Base-by-base conservation (phyloP, 2,888 invertebrate genomes). In the Mactromeris polynyma region DNA sequence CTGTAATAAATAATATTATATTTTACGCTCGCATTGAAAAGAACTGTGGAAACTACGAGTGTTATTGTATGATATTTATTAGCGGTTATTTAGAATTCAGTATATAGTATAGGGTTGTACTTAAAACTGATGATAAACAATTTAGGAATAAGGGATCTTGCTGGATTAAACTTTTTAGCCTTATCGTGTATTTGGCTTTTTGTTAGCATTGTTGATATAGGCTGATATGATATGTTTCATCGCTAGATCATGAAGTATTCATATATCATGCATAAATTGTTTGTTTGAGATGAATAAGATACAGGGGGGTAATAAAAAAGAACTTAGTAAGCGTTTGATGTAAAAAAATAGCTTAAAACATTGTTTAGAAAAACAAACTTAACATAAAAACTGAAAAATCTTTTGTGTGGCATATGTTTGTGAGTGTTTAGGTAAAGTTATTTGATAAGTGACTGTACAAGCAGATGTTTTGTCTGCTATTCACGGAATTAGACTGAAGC, bases 391-490 rank as follows among this genome's bases (percentile, higher is more conserved):
- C 73, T 73, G 73, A 19, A 36, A 33, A 73, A 33, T 33, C 69
- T 19, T 26, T 69, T 69, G 69, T 69, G 11, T 14, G 31, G n/a
- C 17, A 17, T 69, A 11, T 73, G 31, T 33, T 73, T 9, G 36
- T 33, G 33, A 31, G 73, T 73, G 73, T 73, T 73, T 73, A 33
- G 31, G 73, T 36, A 33, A 36, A 69, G 17, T 36, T 17, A 21
- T n/a, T 4, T 26, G 58, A 58, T 58, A 58, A 58, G 58, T 58
- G 73, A 33, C 36, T 73, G 19, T 19, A 73, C 84, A 38, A 77
- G 78, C 84, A 84, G 78, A 84, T 84, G 84, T 84, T 84, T 51
- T 3, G 31, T 54, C 36, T 36, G 33, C 26, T 78, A 73, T 84
- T 84, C 77, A 78, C 78, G 78, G 78, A 83, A 77, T 51, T 21